Conservation (phyloP, 2,113 vertebrate species). For the Pungitius pungitius region DNA sequence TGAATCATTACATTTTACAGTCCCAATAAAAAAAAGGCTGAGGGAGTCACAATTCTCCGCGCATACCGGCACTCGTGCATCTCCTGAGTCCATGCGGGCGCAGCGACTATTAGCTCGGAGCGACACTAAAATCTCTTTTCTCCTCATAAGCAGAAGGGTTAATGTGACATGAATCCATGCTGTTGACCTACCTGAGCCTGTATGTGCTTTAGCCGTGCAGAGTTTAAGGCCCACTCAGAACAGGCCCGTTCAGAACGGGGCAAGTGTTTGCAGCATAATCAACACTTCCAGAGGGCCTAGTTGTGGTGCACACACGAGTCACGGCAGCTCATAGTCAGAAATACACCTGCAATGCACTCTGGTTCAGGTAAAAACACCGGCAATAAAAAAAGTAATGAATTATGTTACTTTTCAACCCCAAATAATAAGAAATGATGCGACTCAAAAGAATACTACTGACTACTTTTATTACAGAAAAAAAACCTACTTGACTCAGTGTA, state of each 20-base stretch:
- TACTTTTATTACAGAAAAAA: too few relatives aligned
- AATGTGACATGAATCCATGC: conserved; percentile 32
- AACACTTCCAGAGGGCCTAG: not conserved
- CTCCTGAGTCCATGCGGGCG: conserved; percentile 24
- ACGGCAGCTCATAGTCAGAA: not conserved
- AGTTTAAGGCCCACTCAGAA: not conserved
- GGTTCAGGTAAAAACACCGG: too few relatives aligned
- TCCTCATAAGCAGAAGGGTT: conserved; percentile 29
- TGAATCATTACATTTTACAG: conserved; percentile 73
- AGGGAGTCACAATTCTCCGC: conserved; percentile 42
- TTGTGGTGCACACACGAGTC: not conserved
- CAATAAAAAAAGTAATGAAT: not conserved
- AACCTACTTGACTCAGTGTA: too few relatives aligned
- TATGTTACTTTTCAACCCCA: not conserved
- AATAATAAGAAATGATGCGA: not conserved
- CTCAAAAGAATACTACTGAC: too few relatives aligned
- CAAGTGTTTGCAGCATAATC: not conserved
- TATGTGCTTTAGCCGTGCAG: not conserved
- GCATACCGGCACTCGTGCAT: conserved; percentile 23
- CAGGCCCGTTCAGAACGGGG: not conserved
- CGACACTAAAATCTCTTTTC: conserved; percentile 8
- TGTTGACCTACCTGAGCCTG: conserved; percentile 11
- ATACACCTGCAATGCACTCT: too few relatives aligned
- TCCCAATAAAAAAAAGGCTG: conserved; percentile 49
- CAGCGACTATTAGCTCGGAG: conserved; percentile 51